phyloP scores from a whole-genome alignment of 2,888 invertebrate species.

The Agrotis segetum region DNA sequence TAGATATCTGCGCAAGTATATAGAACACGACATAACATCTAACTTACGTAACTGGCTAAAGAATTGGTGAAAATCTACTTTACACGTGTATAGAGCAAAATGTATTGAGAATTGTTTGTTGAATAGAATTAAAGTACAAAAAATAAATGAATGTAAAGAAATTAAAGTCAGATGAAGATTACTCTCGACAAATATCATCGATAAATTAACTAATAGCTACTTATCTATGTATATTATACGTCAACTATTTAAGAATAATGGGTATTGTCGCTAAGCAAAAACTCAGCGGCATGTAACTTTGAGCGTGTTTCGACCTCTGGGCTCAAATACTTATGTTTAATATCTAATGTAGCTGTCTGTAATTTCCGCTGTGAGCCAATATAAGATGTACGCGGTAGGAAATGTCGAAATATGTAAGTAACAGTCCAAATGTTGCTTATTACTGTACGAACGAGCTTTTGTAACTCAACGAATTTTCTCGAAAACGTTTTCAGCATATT shows the following conservation, averaged over 20 bases:
- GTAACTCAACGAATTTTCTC: conserved; percentile 1
- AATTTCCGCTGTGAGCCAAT: conserved; percentile 61
- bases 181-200: conserved; percentile 11
- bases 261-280: conserved; percentile 2
- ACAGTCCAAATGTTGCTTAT: conserved; percentile 41
- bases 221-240: conserved; percentile 6
- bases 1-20: conserved; percentile 28
- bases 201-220: conserved; percentile 10
- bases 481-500: neutral
- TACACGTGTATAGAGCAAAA: neutral
- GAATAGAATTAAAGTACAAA: conserved; percentile 11
- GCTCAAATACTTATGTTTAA: conserved; percentile 44
- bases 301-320: conserved; percentile 28
- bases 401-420: conserved; percentile 52
- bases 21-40: conserved; percentile 18
- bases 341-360: conserved; percentile 50
- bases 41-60: conserved; percentile 12
- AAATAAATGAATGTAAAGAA: conserved; percentile 6
- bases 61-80: neutral
- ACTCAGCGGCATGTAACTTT: conserved; percentile 10
- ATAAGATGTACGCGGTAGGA: conserved; percentile 47
- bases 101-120: conserved; percentile 9
- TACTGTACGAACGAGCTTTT: conserved; percentile 20
- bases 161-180: conserved; percentile 5
- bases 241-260: conserved; percentile 1